Base-by-base conservation (phyloP, 2,113 vertebrate genomes). In the Xenopus borealis region DNA sequence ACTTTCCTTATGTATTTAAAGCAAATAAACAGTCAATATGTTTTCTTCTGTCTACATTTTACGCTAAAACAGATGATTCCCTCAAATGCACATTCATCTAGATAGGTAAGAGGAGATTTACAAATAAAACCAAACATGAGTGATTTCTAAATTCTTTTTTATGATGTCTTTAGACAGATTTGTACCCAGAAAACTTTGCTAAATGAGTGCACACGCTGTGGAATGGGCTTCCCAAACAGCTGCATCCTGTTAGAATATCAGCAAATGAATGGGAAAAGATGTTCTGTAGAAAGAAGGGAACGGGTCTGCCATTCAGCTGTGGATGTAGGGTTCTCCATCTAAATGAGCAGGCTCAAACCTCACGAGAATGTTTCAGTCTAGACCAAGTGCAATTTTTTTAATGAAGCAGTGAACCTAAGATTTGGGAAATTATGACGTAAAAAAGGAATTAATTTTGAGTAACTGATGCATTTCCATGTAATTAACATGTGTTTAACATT, bases 221-320 rank as follows among this genome's bases (percentile, higher is more conserved):
- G 74, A 46, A 77, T 70, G 45, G 44, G 67, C 74, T 70, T 70
- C 33, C 59, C 74, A 70, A 77, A 70, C 74, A 70, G 66, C 74
- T 77, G 74, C 74, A 77, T 77, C 74, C 74, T 70, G 74, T 70
- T 70, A 62, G 66, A 57, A 57, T 12, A 30, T 57, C 55, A 69
- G 46, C 59, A 64, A 70, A 50, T 45, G 67, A 70, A 46, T 70
- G 46, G 63, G 59, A 70, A 57, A 69, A 45, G 58, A 77, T 77
- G 57, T 45, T 63, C 66, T 75, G 66, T 75, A 69, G 47, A 46
- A 58, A 69, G 45, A 18, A 62, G 72, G 52, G 57, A 61, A 20
- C 1, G 19, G 58, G 53, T 2, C 50, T 69, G 62, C 66, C 47
- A 8, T 12, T 70, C 45, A 66, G 44, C 45, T 40, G 27, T 14